Percentiles rank a stretch among this genome's conserved stretches.
These are phyloP conservation scores for Lissocephala sabroskyi DNA, from an alignment of 2,888 invertebrate species.

Conservation along the genomic window DNA sequence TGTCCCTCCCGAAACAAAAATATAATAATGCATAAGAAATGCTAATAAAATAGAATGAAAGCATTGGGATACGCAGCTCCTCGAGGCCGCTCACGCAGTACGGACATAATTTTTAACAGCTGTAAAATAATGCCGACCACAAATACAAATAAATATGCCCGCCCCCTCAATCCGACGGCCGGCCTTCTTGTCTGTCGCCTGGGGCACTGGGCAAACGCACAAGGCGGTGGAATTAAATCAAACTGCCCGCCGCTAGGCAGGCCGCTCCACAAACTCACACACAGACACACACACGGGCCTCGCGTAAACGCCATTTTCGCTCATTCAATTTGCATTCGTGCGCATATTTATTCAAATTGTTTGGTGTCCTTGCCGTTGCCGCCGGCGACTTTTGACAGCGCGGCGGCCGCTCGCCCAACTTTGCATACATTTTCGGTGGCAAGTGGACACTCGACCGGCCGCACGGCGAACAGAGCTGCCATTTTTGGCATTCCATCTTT, in stretches of 20 bases:
- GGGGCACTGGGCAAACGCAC: slow-evolving; percentile 1
- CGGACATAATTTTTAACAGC: slow-evolving; percentile 53
- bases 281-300: slow-evolving; percentile 13
- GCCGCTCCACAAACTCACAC: slow-evolving; percentile 18
- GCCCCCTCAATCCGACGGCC: too few species aligned
- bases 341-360: slow-evolving; percentile 64
- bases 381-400: slow-evolving; percentile 1
- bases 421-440: slow-evolving; percentile 54
- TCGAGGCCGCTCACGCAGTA: slow-evolving; percentile 13
- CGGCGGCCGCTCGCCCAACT: slow-evolving; percentile 33
- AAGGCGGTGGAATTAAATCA: slow-evolving; percentile 49
- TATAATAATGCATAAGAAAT: slow-evolving; percentile 31
- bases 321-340: slow-evolving; percentile 64
- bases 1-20: slow-evolving; percentile 6
- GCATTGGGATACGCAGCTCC: slow-evolving; percentile 8
- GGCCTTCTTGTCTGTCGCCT: too few species aligned
- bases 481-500: background rate
- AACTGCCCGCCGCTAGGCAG: slow-evolving; percentile 29
- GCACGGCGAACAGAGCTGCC: background rate
- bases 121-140: slow-evolving; percentile 67
- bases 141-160: slow-evolving; percentile 53
- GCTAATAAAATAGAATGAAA: slow-evolving; percentile 27
- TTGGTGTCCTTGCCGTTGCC: slow-evolving; percentile 37
- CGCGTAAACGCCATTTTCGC: slow-evolving; percentile 60
- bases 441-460: slow-evolving; percentile 11